phyloP scores from a whole-genome alignment of 2,797 vertebrate genomes.

The Eulemur rubriventer region DNA sequence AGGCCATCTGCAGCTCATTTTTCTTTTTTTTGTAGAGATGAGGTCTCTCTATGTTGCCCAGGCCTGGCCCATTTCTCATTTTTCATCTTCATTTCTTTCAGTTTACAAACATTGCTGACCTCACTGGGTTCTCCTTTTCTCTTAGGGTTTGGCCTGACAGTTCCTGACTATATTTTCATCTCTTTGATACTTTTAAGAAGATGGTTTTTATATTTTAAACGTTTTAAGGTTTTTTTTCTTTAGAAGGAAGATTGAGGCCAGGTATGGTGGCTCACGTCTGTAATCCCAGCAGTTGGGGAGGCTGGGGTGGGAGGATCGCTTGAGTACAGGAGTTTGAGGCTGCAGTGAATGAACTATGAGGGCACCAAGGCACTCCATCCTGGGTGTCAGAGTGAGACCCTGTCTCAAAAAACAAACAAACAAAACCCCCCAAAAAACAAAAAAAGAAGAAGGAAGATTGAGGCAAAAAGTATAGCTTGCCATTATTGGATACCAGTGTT shows the following conservation, averaged over 20 bases:
- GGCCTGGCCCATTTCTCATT: background rate
- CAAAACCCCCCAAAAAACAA: background rate
- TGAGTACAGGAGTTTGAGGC: background rate
- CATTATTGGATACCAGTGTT: background rate
- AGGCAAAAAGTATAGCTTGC: background rate
- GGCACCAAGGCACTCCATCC: background rate
- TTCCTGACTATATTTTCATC: background rate
- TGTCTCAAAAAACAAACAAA: background rate
- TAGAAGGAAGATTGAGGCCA: background rate
- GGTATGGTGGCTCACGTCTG: background rate
- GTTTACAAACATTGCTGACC: background rate
- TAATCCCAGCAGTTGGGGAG: background rate
- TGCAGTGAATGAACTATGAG: background rate
- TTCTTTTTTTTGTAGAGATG: background rate
- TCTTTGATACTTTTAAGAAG: background rate
- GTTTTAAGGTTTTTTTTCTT: background rate
- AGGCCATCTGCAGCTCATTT: background rate
- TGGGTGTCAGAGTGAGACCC: background rate
- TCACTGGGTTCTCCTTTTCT: background rate
- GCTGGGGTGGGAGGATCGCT: background rate
- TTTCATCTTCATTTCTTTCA: background rate
- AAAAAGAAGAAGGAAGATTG: background rate
- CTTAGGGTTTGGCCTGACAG: background rate
- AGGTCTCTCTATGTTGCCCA: too few species aligned
- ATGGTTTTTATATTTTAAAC: background rate